Conservation (phyloP, 2,797 vertebrate species). For the Toxotes lorentzi region DNA sequence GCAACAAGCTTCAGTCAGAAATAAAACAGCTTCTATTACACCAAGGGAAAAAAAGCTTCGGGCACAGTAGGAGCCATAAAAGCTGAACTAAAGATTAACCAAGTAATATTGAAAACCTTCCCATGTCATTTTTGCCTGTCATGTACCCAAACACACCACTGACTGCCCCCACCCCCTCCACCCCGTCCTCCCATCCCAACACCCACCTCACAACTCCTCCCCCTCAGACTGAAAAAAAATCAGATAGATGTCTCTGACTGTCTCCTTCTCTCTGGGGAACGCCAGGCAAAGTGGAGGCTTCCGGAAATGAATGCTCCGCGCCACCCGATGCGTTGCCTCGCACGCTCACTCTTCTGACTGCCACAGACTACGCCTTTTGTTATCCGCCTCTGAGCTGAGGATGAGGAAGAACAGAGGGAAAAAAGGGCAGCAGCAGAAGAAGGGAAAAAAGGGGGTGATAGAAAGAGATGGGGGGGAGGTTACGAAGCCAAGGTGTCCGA, state of each 20-base stretch:
- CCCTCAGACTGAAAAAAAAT: constrained; percentile 83
- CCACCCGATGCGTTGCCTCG: constrained; percentile 78
- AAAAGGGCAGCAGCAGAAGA: constrained; percentile 40
- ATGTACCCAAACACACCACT: constrained; percentile 66
- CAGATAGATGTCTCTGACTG: constrained; percentile 85
- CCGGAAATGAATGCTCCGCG: constrained; percentile 90
- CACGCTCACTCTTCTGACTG: constrained; percentile 85
- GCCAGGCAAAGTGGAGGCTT: constrained; percentile 93
- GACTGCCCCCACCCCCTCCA: constrained; percentile 48
- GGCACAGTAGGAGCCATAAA: constrained; percentile 32
- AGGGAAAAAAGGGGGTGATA: constrained; percentile 7
- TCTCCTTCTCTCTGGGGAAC: constrained; percentile 83
- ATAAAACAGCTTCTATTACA: constrained; percentile 31
- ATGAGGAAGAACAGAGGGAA: constrained; percentile 69
- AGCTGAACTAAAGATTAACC: constrained; percentile 59
- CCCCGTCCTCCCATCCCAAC: constrained; percentile 42
- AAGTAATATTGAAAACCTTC: constrained; percentile 66
- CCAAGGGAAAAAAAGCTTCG: constrained; percentile 10
- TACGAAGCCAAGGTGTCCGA: constrained; percentile 48
- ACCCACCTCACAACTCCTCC: constrained; percentile 76
- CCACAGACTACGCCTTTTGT: constrained; percentile 90
- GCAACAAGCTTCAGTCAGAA: constrained; percentile 46
- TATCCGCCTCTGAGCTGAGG: constrained; percentile 81
- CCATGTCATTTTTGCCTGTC: constrained; percentile 69
- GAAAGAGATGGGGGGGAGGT: neutral